Evolutionary conservation across 2,113 vertebrate species (phyloP), one percentile per base, ranked within the genome.

Genomic region (Saccopteryx leptura): DNA sequence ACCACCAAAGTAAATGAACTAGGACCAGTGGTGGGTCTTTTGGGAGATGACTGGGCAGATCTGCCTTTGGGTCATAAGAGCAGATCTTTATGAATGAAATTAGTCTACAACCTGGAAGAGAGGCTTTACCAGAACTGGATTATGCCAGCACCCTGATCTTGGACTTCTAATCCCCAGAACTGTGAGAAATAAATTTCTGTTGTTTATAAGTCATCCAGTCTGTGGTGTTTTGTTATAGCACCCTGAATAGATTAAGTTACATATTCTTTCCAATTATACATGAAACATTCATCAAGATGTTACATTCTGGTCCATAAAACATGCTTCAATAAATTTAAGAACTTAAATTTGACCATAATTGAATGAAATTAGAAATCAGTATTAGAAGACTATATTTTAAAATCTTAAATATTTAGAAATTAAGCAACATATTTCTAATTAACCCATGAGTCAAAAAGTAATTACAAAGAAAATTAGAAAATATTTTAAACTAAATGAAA

Each of bases 391-490:
- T 79, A 24, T 52, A 39, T 65, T 23, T n/a, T 28, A 69, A 88
- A 79, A 10, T 65, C 24, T 11, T 39, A 86, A 91, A 69, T 87
- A 74, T 80, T 72, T 84, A 5, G 11, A 75, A 87, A 87, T 83
- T 58, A 58, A 80, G 74, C 58, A 66, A 65, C 3, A 66, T 4
- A 66, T 39, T 90, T 79, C 56, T 79, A 50, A 85, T 66, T 74
- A 93, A 72, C 9, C 11, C 33, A 58, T 56, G n/a, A 85, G 74
- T 58, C 33, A 65, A 90, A 90, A 72, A 54, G 3, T 33, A 90
- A 90, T 93, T 48, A 89, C 54, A 80, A 72, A 72, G 17, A 19
- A 80, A 85, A 48, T 33, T 28, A 33, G 19, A 88, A 94, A 96
- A 83, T 71, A 76, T 56, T 81, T 86, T 54, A 75, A 74, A 87